Evolutionary conservation across 2,888 invertebrate species (phyloP), one percentile per base, ranked within the genome.

Genomic region (Sicus ferrugineus): DNA sequence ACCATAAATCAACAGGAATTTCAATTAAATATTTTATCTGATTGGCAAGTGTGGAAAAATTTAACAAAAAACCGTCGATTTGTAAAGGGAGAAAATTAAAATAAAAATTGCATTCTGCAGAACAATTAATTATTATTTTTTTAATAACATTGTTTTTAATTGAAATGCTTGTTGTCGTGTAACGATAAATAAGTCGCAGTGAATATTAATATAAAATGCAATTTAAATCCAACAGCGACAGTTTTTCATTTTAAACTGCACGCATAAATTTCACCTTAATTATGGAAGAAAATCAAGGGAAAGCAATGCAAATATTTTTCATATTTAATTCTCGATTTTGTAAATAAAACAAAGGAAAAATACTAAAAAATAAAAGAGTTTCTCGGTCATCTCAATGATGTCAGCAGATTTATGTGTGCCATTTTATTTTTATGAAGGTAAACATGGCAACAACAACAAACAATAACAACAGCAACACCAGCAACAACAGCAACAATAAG

Each of bases 1-100:
- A 31, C 42, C 31, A 28, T 16, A 16, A 56, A 67, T 67, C 28
- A 67, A 67, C 59, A 67, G 59, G 38, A 67, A 67, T 48, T 67
- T 67, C 59, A 67, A 67, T 67, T 59, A 59, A 67, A 67, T 31
- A 66, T 42, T 59, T 31, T 67, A 67, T 67, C 67, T 30, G 67
- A 67, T 67, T 26, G 28, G n/a, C 48, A 16, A 21, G 46, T 30
- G 58, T 31, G 59, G 28, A n/a, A 46, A 31, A 65, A 64, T 46
- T 16, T 2, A 42, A 61, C 14, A 34, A 14, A 2, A 9, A 2
- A 7, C 7, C 14, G 34, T 34, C n/a, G n/a, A n/a, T n/a, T n/a
- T n/a, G n/a, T 34, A 42, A 14, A 16, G 42, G n/a, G 42, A 1
- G 16, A 6, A 14, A 56, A 56, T 30, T 56, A 26, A 28, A 54